Base-by-base conservation (phyloP, 2,797 vertebrate genomes). In the Myotis vivesi region DNA sequence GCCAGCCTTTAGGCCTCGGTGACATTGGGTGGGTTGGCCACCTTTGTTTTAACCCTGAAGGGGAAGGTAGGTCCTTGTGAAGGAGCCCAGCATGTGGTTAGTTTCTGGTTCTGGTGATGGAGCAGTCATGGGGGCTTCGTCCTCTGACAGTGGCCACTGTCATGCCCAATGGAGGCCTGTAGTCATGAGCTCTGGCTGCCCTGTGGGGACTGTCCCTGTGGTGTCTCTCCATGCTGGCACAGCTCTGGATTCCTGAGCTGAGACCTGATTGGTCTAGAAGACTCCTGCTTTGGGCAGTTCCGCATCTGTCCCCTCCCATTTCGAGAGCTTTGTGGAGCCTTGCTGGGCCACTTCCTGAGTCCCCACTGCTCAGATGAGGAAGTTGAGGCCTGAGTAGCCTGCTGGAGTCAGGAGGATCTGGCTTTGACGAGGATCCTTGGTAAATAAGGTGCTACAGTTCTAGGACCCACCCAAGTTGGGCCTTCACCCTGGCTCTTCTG, bases 291-390 rank as follows among this genome's bases (percentile, higher is more conserved):
- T 8, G 12, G 16, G 6, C 25, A 11, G 49, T 28, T 57, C 33
- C 0, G 1, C 2, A 5, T 55, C n/a, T 28, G 71, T 77, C 36
- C 15, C 13, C 5, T 82, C 30, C 49, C 16, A 1, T 36, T 46
- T 30, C 0, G 0, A 30, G 57, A 19, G 73, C 6, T 13, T 49
- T 8, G 4, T 0, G 36, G 33, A 33, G 17, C 71, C 46, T 28
- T 59, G 57, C 23, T 46, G 15, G 71, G 20, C 12, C 8, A 13
- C 30, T 8, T 66, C 23, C 16, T 3, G 55, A 49, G 33, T 17
- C 44, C 64, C 15, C 19, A 13, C 20, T 53, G 62, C 33, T 36
- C 16, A 57, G 80, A 28, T 38, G 28, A 59, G 68, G 51, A 82
- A 17, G 15, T 25, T 0, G 16, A 25, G 38, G 5, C 62, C 68